Conservation (phyloP, 2,888 invertebrate genomes). For the Drosophila kanekoi region DNA sequence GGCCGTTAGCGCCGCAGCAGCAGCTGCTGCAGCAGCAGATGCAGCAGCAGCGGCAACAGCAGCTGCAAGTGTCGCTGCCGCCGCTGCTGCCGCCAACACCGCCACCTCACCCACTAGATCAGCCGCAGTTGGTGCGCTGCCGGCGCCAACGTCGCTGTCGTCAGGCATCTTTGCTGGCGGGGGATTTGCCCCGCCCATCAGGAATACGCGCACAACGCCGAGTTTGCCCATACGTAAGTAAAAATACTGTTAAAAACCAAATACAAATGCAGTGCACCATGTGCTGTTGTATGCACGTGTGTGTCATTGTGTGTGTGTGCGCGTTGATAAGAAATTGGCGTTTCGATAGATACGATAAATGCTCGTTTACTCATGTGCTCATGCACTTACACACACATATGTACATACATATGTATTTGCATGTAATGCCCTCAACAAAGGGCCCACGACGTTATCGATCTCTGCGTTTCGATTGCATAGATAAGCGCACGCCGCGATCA, state of each 20-base stretch:
- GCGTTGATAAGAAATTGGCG: constrained; percentile 58
- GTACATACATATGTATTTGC: neutral
- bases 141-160: constrained; percentile 31
- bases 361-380: neutral
- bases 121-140: constrained; percentile 28
- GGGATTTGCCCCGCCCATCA: constrained; percentile 50
- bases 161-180: constrained; percentile 48
- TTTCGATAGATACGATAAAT: constrained; percentile 34
- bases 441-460: constrained; percentile 49
- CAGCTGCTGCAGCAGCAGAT: constrained; percentile 23
- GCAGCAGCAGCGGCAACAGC: constrained; percentile 12
- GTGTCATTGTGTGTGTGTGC: neutral
- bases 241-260: constrained; percentile 1
- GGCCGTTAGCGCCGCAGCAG: constrained; percentile 19
- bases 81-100: constrained; percentile 6
- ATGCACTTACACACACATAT: neutral
- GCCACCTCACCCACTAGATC: constrained; percentile 42
- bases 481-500: constrained; percentile 42
- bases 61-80: constrained; percentile 18
- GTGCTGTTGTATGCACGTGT: neutral
- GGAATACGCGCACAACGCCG: constrained; percentile 87
- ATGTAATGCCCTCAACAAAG: constrained; percentile 30
- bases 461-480: constrained; percentile 52
- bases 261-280: neutral
- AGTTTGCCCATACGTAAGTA: constrained; percentile 84